phyloP scores from a whole-genome alignment of 2,797 vertebrate genomes.

The Danionella dracula region DNA sequence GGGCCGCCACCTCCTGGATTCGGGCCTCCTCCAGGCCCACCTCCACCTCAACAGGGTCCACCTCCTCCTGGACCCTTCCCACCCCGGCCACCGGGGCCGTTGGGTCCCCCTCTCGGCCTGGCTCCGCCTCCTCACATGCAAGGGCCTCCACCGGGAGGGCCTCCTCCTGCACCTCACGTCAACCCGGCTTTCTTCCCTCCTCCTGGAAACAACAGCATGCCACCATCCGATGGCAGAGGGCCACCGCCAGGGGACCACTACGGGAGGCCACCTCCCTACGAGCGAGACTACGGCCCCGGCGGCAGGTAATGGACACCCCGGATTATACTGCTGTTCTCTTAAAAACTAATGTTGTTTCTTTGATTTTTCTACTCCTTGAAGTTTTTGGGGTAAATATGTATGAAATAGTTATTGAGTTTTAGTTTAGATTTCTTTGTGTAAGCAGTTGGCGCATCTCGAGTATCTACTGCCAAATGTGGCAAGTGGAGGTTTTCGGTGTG shows the following conservation, averaged over 20 bases:
- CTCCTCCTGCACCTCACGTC: slow-evolving; percentile 95
- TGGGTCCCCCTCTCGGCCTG: slow-evolving; percentile 89
- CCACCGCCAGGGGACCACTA: slow-evolving; percentile 90
- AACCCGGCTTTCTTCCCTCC: slow-evolving; percentile 98
- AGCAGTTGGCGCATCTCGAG: too few species aligned
- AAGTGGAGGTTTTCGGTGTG: too few species aligned
- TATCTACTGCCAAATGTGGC: too few species aligned
- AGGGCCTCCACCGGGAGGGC: slow-evolving; percentile 93
- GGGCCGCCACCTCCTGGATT: slow-evolving; percentile 95
- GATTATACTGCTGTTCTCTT: too few species aligned
- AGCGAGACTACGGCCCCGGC: slow-evolving; percentile 94
- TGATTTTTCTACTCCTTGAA: too few species aligned
- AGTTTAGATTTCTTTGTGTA: too few species aligned
- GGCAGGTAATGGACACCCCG: slow-evolving; percentile 74
- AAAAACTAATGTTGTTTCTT: too few species aligned
- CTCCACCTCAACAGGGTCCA: slow-evolving; percentile 83
- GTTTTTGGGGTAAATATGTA: too few species aligned
- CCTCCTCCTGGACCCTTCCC: slow-evolving; percentile 93
- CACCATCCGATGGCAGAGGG: slow-evolving; percentile 86
- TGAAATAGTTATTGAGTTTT: too few species aligned
- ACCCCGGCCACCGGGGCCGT: slow-evolving; percentile 88
- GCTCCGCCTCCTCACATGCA: slow-evolving; percentile 94
- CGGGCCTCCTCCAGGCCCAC: slow-evolving; percentile 85
- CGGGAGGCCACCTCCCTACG: slow-evolving; percentile 91
- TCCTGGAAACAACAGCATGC: slow-evolving; percentile 90